Evolutionary conservation across 1,140 invertebrate species (phyloP), one percentile per base, ranked within the genome.

Genomic region (Bombus pascuorum): DNA sequence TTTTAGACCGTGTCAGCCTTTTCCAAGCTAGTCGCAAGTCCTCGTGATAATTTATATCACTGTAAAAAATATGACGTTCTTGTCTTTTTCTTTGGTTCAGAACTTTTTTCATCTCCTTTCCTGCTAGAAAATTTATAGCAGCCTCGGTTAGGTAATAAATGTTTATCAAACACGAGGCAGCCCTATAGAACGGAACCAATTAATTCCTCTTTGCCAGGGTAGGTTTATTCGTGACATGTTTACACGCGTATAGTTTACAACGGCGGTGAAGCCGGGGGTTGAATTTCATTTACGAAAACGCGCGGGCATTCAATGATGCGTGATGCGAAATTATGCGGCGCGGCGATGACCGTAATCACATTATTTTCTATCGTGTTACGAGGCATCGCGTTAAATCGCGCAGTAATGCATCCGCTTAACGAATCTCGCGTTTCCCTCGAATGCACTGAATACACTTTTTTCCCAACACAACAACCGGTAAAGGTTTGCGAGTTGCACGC

Each of bases 301-400:
- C 72, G n/a, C 42, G 39, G 22, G 28, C 65, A 44, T n/a, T 78
- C 73, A 68, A 77, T 68, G 81, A 77, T 62, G 44, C 65, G 62
- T 62, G 73, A 39, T 65, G 47, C 12, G 65, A 78, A 83, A 83
- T 83, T 78, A 83, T 57, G 74, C 34, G 74, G 28, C 37, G 44
- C 62, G 18, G 53, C 28, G 28, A 77, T 68, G 81, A 77, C 62
- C 62, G 81, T 83, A 83, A 83, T 78, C 44, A 44, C 44, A 57
- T 83, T 77, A 78, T n/a, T 70, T 78, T 83, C 74, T 70, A 77
- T 68, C 81, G 39, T 22, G 59, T 82, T 75, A 65, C 42, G 42
- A 47, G 39, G 25, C 34, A 65, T n/a, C 28, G n/a, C 62, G 74
- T 78, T 70, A 78, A 83, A 83, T 82, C 71, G 57, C 72, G n/a